Conservation (phyloP, 2,113 vertebrate species). For the Pogonocichla stellata region DNA sequence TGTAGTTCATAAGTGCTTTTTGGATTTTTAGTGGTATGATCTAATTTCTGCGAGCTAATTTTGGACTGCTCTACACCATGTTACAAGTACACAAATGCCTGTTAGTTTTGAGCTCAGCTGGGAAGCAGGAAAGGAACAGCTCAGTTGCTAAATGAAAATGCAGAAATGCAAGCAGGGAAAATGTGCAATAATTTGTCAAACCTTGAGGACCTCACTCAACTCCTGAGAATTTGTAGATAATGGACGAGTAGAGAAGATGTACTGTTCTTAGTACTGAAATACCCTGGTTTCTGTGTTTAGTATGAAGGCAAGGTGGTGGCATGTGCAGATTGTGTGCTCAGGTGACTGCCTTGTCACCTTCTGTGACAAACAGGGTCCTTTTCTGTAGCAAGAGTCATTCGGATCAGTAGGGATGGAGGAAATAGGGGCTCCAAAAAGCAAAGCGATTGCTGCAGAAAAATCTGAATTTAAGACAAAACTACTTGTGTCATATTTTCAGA, state of each 20-base stretch:
- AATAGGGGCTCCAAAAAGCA: neutral
- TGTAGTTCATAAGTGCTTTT: neutral
- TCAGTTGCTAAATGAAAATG: neutral
- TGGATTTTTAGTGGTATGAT: neutral
- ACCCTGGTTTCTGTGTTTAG: neutral
- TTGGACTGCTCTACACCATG: neutral
- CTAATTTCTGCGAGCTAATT: neutral
- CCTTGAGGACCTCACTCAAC: fast-evolving
- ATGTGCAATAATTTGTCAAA: neutral
- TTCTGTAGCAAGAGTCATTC: neutral
- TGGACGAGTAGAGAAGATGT: neutral
- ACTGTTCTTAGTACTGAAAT: neutral
- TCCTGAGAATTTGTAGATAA: neutral
- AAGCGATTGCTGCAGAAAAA: neutral
- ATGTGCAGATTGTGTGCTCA: neutral
- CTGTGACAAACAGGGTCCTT: neutral
- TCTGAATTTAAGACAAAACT: neutral
- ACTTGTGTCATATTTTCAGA: neutral
- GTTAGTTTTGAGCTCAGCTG: neutral
- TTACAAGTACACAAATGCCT: neutral
- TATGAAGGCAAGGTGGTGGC: neutral
- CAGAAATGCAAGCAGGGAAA: neutral
- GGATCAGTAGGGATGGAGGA: neutral
- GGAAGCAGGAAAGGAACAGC: neutral
- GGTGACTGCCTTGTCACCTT: neutral